These are phyloP conservation scores for Phyllostomus hastatus DNA, from an alignment of 2,113 vertebrate genomes.

Conservation along the genomic window DNA sequence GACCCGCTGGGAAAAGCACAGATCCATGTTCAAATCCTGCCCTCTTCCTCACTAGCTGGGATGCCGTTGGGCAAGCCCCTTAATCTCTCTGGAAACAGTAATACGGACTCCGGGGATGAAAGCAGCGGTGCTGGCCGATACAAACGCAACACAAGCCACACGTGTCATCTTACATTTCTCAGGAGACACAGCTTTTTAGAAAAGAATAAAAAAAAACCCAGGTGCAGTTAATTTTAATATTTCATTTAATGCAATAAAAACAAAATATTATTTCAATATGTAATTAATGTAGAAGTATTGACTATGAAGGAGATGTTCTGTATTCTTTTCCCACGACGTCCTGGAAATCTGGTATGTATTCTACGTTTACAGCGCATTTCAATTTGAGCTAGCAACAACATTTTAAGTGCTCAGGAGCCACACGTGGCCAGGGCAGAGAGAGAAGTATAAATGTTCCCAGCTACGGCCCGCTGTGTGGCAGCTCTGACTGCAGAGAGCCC, in stretches of 20 bases:
- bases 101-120: background rate
- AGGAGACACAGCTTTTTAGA: background rate
- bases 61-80: background rate
- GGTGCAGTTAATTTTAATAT: conserved; percentile 14
- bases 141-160: background rate
- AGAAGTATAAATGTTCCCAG: background rate
- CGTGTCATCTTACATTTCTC: background rate
- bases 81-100: background rate
- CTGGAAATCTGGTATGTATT: background rate
- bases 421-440: background rate
- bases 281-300: background rate
- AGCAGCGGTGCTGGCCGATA: background rate
- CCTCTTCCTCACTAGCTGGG: background rate
- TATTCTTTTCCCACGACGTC: background rate
- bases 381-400: background rate
- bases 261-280: background rate
- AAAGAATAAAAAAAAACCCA: background rate
- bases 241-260: background rate
- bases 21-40: background rate
- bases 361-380: background rate
- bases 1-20: background rate
- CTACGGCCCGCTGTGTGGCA: rapidly evolving
- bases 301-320: background rate
- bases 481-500: background rate
- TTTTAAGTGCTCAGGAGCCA: background rate